Evolutionary conservation across 2,888 invertebrate species (phyloP).

Genomic region (Galerucella calmariensis): DNA sequence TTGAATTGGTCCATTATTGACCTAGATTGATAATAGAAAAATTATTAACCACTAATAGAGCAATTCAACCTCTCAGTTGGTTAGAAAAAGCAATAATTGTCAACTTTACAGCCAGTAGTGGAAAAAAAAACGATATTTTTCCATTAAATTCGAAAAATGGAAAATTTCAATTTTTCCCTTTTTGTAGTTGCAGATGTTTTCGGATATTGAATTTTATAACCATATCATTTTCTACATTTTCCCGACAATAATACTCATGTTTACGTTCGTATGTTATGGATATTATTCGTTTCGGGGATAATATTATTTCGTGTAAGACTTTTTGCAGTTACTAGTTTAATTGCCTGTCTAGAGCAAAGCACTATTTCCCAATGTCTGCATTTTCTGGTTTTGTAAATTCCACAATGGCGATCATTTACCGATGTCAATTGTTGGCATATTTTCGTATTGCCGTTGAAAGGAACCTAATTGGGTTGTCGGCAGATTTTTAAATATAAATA

Average conservation of each 20-base stretch:
- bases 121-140: no score
- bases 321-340: not conserved
- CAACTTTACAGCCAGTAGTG: no score
- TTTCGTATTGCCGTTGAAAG: not conserved
- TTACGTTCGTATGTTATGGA: not conserved
- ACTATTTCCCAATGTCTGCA: not conserved
- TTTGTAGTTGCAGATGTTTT: not conserved
- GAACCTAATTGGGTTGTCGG: not conserved
- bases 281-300: not conserved
- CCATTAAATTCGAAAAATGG: not conserved
- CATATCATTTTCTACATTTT: not conserved
- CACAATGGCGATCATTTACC: not conserved
- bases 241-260: not conserved
- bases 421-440: not conserved
- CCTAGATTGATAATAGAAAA: no score
- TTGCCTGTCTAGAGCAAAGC: not conserved
- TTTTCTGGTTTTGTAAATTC: slow-evolving; percentile 3
- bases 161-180: not conserved
- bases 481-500: not conserved
- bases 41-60: no score
- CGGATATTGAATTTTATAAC: not conserved
- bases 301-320: not conserved
- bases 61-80: no score
- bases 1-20: no score
- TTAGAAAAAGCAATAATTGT: no score